Evolutionary conservation across 1,140 invertebrate species (phyloP).

Genomic region (Nasonia longicornis): DNA sequence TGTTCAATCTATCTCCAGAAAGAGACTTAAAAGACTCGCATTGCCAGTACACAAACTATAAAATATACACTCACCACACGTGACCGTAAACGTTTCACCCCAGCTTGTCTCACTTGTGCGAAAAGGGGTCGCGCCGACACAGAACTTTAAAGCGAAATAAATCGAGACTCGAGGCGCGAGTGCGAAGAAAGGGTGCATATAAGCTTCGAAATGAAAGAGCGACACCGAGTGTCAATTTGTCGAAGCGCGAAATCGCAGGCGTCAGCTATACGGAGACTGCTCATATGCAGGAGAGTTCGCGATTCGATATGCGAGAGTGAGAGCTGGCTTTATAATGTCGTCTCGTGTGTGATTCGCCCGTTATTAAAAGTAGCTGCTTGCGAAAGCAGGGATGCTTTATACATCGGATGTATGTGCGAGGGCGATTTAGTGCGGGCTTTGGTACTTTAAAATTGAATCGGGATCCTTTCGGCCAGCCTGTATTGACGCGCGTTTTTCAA

Average conservation of each 20-base stretch:
- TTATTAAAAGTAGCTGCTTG: slow-evolving; percentile 31
- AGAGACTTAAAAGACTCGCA: no score
- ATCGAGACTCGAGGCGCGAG: slow-evolving; percentile 58
- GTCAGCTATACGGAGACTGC: not conserved
- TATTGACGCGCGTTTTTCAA: slow-evolving; percentile 15
- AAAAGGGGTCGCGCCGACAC: slow-evolving; percentile 20
- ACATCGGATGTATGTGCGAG: not conserved
- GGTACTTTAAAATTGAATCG: slow-evolving; percentile 19
- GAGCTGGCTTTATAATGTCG: not conserved
- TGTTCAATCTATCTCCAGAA: no score
- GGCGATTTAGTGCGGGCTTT: not conserved
- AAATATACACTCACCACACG: not conserved
- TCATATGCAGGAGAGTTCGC: not conserved
- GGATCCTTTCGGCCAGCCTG: not conserved
- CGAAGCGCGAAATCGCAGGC: slow-evolving; percentile 36
- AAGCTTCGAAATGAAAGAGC: slow-evolving; percentile 12
- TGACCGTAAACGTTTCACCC: not conserved
- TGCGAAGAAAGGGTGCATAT: slow-evolving; percentile 22
- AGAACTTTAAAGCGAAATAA: slow-evolving; percentile 67
- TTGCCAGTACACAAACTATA: not conserved
- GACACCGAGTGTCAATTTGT: slow-evolving; percentile 45
- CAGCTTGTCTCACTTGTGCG: not conserved
- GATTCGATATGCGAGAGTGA: slow-evolving; percentile 24
- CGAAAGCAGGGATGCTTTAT: not conserved
- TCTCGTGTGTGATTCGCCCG: not conserved